phyloP scores from a whole-genome alignment of 1,140 invertebrate species.

The Triops longicaudatus region DNA sequence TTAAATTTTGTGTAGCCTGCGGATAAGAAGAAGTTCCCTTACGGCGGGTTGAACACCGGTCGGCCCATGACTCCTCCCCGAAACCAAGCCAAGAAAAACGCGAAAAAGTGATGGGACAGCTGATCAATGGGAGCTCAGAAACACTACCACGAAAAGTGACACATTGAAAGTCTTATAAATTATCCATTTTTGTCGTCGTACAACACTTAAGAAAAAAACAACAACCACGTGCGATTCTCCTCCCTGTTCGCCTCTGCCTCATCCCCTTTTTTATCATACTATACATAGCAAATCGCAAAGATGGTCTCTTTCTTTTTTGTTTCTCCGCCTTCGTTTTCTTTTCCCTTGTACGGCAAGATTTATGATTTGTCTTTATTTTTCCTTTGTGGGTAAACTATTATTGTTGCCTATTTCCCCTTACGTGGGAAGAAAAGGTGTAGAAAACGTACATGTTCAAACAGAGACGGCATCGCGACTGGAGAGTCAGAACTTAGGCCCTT shows the following conservation, averaged over 20 bases:
- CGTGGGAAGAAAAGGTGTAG: neutral
- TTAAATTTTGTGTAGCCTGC: constrained; percentile 44
- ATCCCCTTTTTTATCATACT: neutral
- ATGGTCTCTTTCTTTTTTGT: constrained; percentile 7
- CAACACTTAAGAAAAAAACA: neutral
- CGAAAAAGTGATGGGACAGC: constrained; percentile 31
- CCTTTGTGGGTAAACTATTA: neutral
- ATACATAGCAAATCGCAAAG: constrained; percentile 4
- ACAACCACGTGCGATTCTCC: neutral
- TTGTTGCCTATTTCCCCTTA: neutral
- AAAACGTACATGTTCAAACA: neutral
- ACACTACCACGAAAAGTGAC: constrained; percentile 10
- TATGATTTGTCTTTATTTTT: neutral
- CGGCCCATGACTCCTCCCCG: constrained; percentile 72
- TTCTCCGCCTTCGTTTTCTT: neutral
- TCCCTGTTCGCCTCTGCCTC: neutral
- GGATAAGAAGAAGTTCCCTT: constrained; percentile 54
- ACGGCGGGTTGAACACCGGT: constrained; percentile 44
- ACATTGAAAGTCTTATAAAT: constrained; percentile 9
- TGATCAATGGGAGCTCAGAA: neutral
- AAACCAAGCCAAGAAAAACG: constrained; percentile 37
- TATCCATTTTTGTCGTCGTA: constrained; percentile 15
- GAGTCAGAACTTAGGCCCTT: neutral
- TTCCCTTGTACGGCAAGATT: neutral
- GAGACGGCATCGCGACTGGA: neutral